phyloP scores from a whole-genome alignment of 2,888 invertebrate genomes.

The Rhopalosiphum nymphaeae region DNA sequence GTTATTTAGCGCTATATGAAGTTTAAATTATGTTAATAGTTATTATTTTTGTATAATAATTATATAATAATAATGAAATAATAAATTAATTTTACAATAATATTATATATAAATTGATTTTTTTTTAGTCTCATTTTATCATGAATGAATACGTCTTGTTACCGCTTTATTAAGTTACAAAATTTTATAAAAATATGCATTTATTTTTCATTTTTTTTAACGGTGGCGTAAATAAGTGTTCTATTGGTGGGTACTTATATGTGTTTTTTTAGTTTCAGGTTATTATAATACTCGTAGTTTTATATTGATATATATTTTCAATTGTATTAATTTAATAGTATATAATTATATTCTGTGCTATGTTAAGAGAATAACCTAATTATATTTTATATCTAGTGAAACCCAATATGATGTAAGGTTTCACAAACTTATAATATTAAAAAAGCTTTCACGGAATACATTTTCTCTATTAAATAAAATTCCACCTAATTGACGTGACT shows the following conservation, averaged over 20 bases:
- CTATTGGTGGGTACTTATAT: not conserved
- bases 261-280: not conserved
- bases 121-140: not conserved
- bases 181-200: not conserved
- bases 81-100: not conserved
- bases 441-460: not conserved
- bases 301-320: not conserved
- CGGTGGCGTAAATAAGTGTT: not conserved
- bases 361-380: not conserved
- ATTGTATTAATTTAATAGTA: not conserved
- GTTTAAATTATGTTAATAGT: not conserved
- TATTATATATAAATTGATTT: not conserved
- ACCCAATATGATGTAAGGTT: constrained; percentile 32
- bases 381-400: constrained; percentile 21
- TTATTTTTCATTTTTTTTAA: not conserved
- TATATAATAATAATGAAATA: too few relatives aligned
- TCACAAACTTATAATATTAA: not conserved
- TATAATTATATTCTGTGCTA: not conserved
- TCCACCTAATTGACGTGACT: not conserved
- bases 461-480: constrained; percentile 2
- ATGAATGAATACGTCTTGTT: not conserved
- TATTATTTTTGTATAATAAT: too few relatives aligned
- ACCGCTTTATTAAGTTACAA: not conserved
- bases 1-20: not conserved
- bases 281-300: not conserved